phyloP scores from a whole-genome alignment of 2,888 invertebrate species.

The Leptinotarsa juncta region DNA sequence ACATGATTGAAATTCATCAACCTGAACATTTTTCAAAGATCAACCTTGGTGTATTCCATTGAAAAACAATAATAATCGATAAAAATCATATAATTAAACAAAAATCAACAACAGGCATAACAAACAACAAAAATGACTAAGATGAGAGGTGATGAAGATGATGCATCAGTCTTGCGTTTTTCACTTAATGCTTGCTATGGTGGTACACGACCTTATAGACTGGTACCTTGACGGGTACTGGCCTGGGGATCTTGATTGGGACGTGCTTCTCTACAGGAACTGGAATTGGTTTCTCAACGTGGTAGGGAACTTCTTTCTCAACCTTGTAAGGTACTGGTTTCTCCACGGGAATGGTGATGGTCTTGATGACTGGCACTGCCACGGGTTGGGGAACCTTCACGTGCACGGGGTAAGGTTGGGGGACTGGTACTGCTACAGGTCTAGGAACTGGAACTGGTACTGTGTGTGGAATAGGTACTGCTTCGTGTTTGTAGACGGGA shows the following conservation, averaged over 20 bases:
- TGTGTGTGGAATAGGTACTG: constrained; percentile 65
- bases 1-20: no score
- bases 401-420: constrained; percentile 77
- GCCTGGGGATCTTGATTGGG: constrained; percentile 76
- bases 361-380: constrained; percentile 76
- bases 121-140: constrained; percentile 39
- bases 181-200: constrained; percentile 69
- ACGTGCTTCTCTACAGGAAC: constrained; percentile 77
- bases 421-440: constrained; percentile 75
- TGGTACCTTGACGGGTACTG: constrained; percentile 77
- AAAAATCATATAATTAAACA: constrained; percentile 39
- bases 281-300: constrained; percentile 76
- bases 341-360: constrained; percentile 76
- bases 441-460: constrained; percentile 76
- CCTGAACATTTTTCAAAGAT: no score
- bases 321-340: constrained; percentile 80
- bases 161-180: constrained; percentile 56
- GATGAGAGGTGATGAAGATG: constrained; percentile 36
- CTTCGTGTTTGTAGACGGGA: constrained; percentile 69
- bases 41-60: no score
- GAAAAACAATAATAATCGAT: constrained; percentile 13
- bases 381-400: constrained; percentile 77
- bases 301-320: constrained; percentile 74
- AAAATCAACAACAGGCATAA: constrained; percentile 43
- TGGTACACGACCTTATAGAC: constrained; percentile 80